Base-by-base conservation (phyloP, 1,140 invertebrate genomes). In the Polyergus mexicanus region DNA sequence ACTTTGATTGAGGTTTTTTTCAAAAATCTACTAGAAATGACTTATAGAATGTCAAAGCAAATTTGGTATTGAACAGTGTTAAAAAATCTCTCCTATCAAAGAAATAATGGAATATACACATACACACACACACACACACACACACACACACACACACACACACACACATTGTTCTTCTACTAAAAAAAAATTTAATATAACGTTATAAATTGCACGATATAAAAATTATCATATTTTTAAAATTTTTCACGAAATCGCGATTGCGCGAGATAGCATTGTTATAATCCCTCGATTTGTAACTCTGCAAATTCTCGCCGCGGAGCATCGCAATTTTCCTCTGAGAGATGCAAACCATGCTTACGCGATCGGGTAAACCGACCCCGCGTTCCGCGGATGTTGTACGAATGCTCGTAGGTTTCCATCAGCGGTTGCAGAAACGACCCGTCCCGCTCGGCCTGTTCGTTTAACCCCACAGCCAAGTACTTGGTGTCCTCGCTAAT, bases 401-500 rank as follows among this genome's bases (percentile, higher is more conserved):
- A 81, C 69, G 83, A 88, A 84, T 77, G 66, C 85, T 74, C 65
- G 68, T 51, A 76, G 78, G 86, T 91, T 88, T 88, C 88, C 80
- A 90, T 81, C 89, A 78, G 81, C 75, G 81, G 80, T 81, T 35
- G 71, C 66, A 71, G 58, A 41, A 86, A 90, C 86, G 78, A 88
- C 62, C 32, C 54, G 8, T 78, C 85, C 85, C 60, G 71, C 76
- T 66, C 87, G 56, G 60, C 81, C 62, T 71, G 60, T 72, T 84
- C 85, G 81, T 88, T 88, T 90, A 89, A 86, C 85, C 81, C 47
- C 32, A 32, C 2, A 80, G 69, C 84, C 66, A 89, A 86, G 86
- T 78, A 68, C 86, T 85, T 62, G 87, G 85, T 90, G 84, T 90
- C 90, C 87, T 83, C 81, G 85, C 85, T 91, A 90, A 89, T 87